Base-by-base conservation (phyloP, 2,113 vertebrate species). In the Oryzias javanicus region DNA sequence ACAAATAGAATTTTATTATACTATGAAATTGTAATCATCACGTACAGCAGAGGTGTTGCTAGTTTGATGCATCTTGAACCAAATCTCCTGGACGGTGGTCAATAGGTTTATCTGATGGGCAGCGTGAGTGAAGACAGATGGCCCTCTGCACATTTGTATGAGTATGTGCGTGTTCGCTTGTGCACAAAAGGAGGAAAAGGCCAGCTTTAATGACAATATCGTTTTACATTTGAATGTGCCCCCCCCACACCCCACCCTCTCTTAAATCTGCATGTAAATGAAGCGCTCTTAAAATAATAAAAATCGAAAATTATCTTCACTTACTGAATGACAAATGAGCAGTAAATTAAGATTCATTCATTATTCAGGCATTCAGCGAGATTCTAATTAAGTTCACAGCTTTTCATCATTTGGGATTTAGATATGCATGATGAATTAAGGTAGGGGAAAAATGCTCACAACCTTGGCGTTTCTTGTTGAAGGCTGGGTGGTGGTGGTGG, bases 71-170 rank as follows among this genome's bases (percentile, higher is more conserved):
- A 12, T 67, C 59, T 51, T 17, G 42, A 60, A 46, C 56, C n/a
- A 72, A 85, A 77, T 73, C 78, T 12, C 80, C 75, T 83, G 70
- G 83, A 78, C 74, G 70, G 64, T 86, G 79, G 80, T 27, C 54
- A 81, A 49, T 60, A 60, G 53, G 70, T 79, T 66, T 81, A 86
- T 88, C 78, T 83, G 62, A 87, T 72, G 57, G 74, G 70, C 78
- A 84, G 64, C 50, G 65, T 81, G 75, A 85, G 76, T 78, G 71
- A 83, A 83, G 83, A 86, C 87, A 89, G 84, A 89, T 89, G 88
- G 87, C 63, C 79, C 61, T 57, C 60, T 77, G 69, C 74, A 76
- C 75, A 59, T 86, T 73, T 15, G 62, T 29, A 60, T 58, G 78
- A 24, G 71, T 67, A 66, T 27, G 73, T 49, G 70, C 41, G 69